These are phyloP conservation scores for Picus viridis DNA, from an alignment of 2,797 vertebrate genomes.

Conservation along the genomic window DNA sequence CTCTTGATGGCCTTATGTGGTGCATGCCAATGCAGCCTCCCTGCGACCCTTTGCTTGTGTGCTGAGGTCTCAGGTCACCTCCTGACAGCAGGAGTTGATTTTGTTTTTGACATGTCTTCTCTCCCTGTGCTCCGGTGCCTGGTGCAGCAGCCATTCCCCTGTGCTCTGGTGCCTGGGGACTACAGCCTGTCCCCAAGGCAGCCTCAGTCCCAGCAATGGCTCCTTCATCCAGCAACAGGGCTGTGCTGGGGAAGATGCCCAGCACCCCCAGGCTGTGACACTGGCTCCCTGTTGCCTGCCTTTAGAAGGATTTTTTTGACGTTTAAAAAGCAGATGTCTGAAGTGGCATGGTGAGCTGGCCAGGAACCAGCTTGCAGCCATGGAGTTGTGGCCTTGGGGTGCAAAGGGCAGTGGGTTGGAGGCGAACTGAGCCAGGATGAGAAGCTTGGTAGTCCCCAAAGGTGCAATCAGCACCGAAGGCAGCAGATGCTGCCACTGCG, in stretches of 20 bases:
- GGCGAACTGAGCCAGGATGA: background rate
- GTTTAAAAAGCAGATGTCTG: background rate
- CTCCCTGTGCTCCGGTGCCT: background rate
- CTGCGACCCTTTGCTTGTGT: background rate
- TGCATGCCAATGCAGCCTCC: conserved; percentile 5
- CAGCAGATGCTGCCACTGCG: background rate
- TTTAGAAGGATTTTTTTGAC: background rate
- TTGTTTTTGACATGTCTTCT: background rate
- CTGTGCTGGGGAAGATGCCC: background rate
- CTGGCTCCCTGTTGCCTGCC: rapidly evolving
- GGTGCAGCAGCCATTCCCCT: background rate
- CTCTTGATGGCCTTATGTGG: background rate
- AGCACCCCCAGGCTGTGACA: background rate
- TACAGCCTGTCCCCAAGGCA: background rate
- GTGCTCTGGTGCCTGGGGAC: background rate
- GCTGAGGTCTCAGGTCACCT: background rate
- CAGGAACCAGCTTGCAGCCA: background rate
- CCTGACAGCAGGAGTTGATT: background rate
- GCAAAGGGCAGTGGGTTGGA: rapidly evolving
- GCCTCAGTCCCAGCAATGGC: background rate
- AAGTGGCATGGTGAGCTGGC: background rate
- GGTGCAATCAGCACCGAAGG: background rate
- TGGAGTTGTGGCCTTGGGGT: rapidly evolving
- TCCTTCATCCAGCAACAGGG: background rate
- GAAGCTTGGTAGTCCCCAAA: background rate